These are phyloP conservation scores for Ctenicera cuprea DNA, from an alignment of 2,888 invertebrate genomes.

Conservation along the genomic window DNA sequence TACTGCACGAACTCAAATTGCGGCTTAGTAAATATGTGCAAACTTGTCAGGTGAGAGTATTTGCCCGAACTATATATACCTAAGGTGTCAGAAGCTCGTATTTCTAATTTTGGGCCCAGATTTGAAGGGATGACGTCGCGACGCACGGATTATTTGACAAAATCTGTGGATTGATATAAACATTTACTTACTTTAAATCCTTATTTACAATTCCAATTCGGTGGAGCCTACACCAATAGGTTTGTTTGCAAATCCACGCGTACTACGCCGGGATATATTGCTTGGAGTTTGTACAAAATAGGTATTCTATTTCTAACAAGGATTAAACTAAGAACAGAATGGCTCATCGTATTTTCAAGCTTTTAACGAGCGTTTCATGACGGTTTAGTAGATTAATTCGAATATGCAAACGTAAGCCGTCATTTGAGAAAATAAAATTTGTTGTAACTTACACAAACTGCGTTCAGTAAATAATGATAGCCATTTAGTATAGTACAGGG, in stretches of 20 bases:
- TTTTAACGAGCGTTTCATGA: not conserved
- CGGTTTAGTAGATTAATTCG: not conserved
- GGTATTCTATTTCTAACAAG: not conserved
- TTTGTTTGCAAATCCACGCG: constrained; percentile 16
- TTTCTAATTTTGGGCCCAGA: constrained; percentile 7
- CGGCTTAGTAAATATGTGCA: constrained; percentile 1
- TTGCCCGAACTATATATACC: not conserved
- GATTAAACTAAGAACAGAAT: constrained; percentile 13
- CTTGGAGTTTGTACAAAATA: constrained; percentile 11
- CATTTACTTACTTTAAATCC: constrained; percentile 25
- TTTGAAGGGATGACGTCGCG: constrained; percentile 10
- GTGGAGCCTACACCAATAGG: constrained; percentile 1
- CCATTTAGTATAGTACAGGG: too few relatives aligned
- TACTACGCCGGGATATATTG: not conserved
- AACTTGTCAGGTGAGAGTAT: not conserved
- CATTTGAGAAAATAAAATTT: too few relatives aligned
- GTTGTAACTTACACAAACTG: too few relatives aligned
- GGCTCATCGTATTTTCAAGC: not conserved
- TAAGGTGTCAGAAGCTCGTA: not conserved
- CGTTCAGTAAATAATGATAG: too few relatives aligned
- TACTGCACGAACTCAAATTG: constrained; percentile 33
- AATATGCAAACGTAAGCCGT: not conserved
- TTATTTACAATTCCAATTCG: constrained; percentile 28
- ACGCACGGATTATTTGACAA: not conserved
- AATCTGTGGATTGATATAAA: constrained; percentile 21